Evolutionary conservation across 2,797 vertebrate genomes (phyloP).

Genomic region (Gallinago solitaria): DNA sequence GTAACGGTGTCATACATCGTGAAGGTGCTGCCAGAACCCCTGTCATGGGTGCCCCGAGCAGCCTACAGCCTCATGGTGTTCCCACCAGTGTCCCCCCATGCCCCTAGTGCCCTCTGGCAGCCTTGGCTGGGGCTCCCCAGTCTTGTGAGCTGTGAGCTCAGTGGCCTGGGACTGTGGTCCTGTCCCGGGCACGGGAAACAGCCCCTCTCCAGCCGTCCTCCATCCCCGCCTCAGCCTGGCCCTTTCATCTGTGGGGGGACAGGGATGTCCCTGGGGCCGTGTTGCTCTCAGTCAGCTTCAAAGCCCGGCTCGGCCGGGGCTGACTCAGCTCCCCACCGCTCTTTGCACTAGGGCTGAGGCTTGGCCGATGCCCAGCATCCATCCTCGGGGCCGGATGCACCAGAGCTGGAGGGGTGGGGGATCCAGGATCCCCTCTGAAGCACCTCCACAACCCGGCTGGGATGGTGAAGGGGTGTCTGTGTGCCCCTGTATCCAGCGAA

Average conservation of each 20-base stretch:
- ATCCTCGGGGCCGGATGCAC: neutral
- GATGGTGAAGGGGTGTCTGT: accelerated
- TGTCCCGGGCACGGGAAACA: neutral
- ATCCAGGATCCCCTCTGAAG: neutral
- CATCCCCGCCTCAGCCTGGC: neutral
- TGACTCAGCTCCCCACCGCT: neutral
- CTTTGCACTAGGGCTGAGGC: neutral
- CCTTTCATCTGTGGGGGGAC: conserved; percentile 22
- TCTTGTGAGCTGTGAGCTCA: conserved; percentile 59
- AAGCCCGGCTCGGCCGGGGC: accelerated
- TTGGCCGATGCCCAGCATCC: neutral
- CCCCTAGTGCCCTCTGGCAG: neutral
- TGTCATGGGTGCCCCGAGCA: accelerated
- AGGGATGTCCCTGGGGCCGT: conserved; percentile 9
- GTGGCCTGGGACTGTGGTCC: neutral
- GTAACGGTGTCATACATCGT: neutral
- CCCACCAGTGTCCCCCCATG: neutral
- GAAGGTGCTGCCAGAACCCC: neutral
- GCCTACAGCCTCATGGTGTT: neutral
- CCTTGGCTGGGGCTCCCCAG: neutral
- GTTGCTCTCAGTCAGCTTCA: neutral
- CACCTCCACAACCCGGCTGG: neutral
- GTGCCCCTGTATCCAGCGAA: neutral
- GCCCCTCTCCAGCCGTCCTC: neutral
- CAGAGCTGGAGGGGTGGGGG: accelerated